A percentile compares a stretch with the other conserved stretches of the same genome.
Evolutionary conservation across 2,113 vertebrate genomes (phyloP).

Genomic region (Stegastes partitus): DNA sequence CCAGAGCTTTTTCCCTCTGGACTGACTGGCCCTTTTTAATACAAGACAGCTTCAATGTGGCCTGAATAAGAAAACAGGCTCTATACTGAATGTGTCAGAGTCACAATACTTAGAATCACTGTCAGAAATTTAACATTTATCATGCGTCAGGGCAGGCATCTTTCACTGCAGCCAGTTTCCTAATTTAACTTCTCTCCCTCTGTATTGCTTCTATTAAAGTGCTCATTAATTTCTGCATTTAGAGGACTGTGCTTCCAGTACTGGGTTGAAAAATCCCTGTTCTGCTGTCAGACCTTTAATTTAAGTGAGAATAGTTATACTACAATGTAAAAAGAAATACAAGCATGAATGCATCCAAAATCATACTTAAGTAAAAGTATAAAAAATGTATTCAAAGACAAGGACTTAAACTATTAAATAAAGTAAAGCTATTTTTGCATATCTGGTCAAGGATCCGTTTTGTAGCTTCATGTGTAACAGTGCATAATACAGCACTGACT

Average conservation of each 20-base stretch:
- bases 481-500: no score
- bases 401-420: no score
- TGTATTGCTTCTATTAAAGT: background rate
- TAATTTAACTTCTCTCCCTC: background rate
- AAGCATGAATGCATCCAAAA: no score
- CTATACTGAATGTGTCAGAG: conserved; percentile 12
- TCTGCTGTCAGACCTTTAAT: background rate
- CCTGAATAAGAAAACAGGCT: conserved; percentile 76
- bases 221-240: no score
- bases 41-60: conserved; percentile 70
- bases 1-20: conserved; percentile 74
- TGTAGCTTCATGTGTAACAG: no score
- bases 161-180: background rate
- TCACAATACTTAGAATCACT: background rate
- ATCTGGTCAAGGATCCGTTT: no score
- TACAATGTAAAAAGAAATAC: background rate
- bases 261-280: background rate
- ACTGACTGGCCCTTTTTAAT: conserved; percentile 76
- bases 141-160: background rate
- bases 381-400: no score
- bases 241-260: background rate
- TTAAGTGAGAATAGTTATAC: background rate
- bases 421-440: no score
- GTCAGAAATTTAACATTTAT: background rate
- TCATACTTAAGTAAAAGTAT: no score